phyloP scores from a whole-genome alignment of 2,888 invertebrate genomes.

The Bugulina stolonifera region DNA sequence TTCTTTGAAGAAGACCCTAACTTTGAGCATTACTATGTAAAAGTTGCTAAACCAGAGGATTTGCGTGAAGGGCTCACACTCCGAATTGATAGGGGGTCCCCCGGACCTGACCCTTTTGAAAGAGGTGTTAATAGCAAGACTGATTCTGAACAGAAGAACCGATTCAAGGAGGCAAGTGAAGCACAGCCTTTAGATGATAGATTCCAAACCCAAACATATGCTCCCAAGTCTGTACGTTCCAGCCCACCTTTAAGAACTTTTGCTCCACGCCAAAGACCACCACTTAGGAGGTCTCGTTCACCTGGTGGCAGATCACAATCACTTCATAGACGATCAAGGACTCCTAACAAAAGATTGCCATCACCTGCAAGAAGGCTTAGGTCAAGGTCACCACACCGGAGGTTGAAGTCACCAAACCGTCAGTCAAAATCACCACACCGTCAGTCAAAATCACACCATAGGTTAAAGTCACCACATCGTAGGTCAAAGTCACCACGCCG shows the following conservation, averaged over 20 bases:
- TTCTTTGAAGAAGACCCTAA: slow-evolving; percentile 12
- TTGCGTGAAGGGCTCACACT: slow-evolving; percentile 8
- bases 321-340: too few species aligned
- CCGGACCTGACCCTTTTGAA: slow-evolving; percentile 9
- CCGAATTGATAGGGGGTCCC: background rate
- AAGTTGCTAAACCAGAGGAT: slow-evolving; percentile 24
- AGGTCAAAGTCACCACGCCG: background rate
- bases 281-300: background rate
- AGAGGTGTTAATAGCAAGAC: background rate
- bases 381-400: background rate
- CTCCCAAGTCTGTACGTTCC: background rate
- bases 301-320: background rate
- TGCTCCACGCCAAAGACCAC: too few species aligned
- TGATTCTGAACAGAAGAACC: background rate
- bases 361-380: too few species aligned
- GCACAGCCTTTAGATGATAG: too few species aligned
- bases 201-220: too few species aligned
- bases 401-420: background rate
- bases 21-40: slow-evolving; percentile 19
- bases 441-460: background rate
- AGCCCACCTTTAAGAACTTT: background rate
- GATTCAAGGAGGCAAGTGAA: too few species aligned
- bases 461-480: background rate
- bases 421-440: background rate
- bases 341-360: too few species aligned